Conservation (phyloP, 2,113 vertebrate species). For the Glareola pratincola region DNA sequence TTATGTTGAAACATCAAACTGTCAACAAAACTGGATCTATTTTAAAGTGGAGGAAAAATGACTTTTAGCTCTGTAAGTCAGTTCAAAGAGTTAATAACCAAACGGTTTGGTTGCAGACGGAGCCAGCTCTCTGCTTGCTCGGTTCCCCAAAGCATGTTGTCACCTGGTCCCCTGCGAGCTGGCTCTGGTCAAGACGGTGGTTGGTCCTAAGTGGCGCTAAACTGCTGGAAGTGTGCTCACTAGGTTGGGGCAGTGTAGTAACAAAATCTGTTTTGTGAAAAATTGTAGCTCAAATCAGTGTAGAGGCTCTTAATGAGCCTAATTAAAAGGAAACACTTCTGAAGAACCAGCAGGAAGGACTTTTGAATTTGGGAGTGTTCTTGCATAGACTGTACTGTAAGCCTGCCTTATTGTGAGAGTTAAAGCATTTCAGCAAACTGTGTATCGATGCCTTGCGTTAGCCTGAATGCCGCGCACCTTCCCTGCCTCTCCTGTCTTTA, state of each 20-base stretch:
- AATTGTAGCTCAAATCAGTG: neutral
- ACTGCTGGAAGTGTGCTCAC: neutral
- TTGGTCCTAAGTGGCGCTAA: neutral
- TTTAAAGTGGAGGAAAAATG: neutral
- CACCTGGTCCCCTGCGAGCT: neutral
- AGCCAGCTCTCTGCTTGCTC: neutral
- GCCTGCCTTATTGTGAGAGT: neutral
- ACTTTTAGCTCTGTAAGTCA: neutral
- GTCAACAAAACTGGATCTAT: neutral
- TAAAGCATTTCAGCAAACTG: neutral
- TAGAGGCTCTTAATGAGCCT: neutral
- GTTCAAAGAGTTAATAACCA: neutral
- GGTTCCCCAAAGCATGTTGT: accelerated
- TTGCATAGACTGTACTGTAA: neutral
- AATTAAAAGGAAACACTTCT: neutral
- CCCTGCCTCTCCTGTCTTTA: neutral
- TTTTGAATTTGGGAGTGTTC: neutral
- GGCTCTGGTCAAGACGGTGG: neutral
- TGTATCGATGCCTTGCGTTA: accelerated
- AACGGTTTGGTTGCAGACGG: neutral
- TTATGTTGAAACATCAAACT: neutral
- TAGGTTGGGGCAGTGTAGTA: neutral
- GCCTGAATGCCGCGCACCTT: accelerated
- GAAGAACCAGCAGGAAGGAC: neutral
- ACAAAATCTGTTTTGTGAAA: neutral